These are phyloP conservation scores for Brachynemurus nebulosus DNA, from an alignment of 2,888 invertebrate genomes.

Conservation along the genomic window DNA sequence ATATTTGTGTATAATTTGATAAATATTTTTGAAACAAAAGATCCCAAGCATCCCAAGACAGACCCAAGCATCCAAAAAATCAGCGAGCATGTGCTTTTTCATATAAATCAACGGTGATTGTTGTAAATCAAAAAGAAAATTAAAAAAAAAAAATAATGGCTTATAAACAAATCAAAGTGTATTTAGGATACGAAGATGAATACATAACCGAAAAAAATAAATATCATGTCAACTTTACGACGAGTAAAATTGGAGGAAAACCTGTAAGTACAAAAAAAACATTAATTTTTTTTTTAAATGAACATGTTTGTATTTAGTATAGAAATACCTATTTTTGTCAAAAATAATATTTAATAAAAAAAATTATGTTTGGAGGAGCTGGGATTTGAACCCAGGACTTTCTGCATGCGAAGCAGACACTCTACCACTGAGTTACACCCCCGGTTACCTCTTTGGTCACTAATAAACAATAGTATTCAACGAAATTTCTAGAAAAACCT, in stretches of 20 bases:
- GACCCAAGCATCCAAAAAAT: not conserved
- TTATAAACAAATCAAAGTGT: slow-evolving; percentile 29
- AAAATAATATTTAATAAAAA: not conserved
- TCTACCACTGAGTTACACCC: too few species aligned
- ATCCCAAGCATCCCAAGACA: too few species aligned
- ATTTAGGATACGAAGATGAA: slow-evolving; percentile 72
- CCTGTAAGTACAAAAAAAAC: slow-evolving; percentile 2
- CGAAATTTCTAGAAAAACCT: too few species aligned
- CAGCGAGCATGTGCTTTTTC: slow-evolving; percentile 1
- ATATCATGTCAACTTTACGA: slow-evolving; percentile 47
- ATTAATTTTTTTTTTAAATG: not conserved
- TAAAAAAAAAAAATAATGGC: slow-evolving; percentile 6
- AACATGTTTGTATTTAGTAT: not conserved
- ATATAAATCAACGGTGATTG: not conserved
- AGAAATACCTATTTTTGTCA: too few species aligned
- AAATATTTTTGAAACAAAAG: too few species aligned
- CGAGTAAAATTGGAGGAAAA: slow-evolving; percentile 71
- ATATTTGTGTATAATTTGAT: too few species aligned
- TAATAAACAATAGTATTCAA: too few species aligned
- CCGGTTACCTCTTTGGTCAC: too few species aligned
- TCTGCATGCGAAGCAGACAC: too few species aligned
- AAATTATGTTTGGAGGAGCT: not conserved
- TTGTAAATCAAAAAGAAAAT: not conserved
- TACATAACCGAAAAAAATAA: slow-evolving; percentile 54
- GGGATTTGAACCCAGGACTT: slow-evolving; percentile 1